These are phyloP conservation scores for Gasterosteus aculeatus DNA, from an alignment of 2,113 vertebrate genomes.

Conservation along the genomic window DNA sequence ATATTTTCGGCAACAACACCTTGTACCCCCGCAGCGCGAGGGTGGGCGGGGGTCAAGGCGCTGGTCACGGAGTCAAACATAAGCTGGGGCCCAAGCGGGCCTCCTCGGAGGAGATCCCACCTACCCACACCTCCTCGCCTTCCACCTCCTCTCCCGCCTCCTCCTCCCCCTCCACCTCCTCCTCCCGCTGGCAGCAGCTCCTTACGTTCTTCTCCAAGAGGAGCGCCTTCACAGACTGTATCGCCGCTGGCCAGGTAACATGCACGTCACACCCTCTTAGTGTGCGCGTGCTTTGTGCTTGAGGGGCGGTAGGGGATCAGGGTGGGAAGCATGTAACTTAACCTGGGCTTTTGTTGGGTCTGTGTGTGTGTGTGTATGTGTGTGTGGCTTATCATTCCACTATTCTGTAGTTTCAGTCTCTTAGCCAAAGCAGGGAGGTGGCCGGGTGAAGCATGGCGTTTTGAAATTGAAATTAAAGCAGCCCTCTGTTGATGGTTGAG, in stretches of 20 bases:
- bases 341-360: slow-evolving; percentile 54
- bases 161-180: slow-evolving; percentile 87
- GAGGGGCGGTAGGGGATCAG: slow-evolving; percentile 43
- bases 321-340: slow-evolving; percentile 54
- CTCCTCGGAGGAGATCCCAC: slow-evolving; percentile 89
- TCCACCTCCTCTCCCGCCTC: slow-evolving; percentile 77
- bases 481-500: slow-evolving; percentile 49
- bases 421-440: slow-evolving; percentile 27
- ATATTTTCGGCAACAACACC: slow-evolving; percentile 99
- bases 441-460: slow-evolving; percentile 1
- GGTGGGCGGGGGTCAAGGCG: slow-evolving; percentile 85
- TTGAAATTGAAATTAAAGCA: slow-evolving; percentile 44
- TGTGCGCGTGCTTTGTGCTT: slow-evolving; percentile 28
- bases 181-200: slow-evolving; percentile 96
- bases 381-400: slow-evolving; percentile 19
- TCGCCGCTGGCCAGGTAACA: slow-evolving; percentile 94
- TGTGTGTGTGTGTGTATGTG: slow-evolving; percentile 21
- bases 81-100: slow-evolving; percentile 91
- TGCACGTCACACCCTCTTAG: slow-evolving; percentile 46
- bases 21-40: slow-evolving; percentile 91
- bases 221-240: slow-evolving; percentile 95
- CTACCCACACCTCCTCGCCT: slow-evolving; percentile 67
- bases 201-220: slow-evolving; percentile 93
- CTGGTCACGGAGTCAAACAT: slow-evolving; percentile 85
- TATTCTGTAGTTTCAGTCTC: slow-evolving; percentile 55